These are phyloP conservation scores for Pitangus sulphuratus DNA, from an alignment of 2,797 vertebrate species.

Conservation along the genomic window DNA sequence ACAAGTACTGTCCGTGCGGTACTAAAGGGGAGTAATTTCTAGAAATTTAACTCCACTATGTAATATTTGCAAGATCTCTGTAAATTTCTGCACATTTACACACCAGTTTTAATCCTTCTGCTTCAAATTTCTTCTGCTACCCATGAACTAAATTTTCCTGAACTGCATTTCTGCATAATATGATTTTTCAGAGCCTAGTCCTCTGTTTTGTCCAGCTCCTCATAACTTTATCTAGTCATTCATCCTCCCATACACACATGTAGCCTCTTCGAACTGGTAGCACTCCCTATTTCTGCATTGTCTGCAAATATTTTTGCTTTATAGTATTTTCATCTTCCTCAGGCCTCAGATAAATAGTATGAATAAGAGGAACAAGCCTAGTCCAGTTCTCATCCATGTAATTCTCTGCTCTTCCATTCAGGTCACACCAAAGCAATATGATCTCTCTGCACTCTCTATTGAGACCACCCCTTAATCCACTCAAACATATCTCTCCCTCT, in stretches of 20 bases:
- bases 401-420: neutral
- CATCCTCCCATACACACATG: neutral
- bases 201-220: constrained; percentile 18
- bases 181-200: neutral
- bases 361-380: neutral
- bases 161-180: neutral
- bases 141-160: neutral
- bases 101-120: neutral
- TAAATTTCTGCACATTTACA: neutral
- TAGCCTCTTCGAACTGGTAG: constrained; percentile 5
- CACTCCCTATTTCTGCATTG: neutral
- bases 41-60: constrained; percentile 27
- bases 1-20: neutral
- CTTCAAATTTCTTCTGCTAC: neutral
- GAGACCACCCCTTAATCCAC: constrained; percentile 7
- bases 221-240: constrained; percentile 40
- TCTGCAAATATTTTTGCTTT: constrained; percentile 40
- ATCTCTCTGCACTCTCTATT: neutral
- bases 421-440: neutral
- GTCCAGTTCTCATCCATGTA: neutral
- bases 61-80: constrained; percentile 20
- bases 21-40: constrained; percentile 5
- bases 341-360: neutral
- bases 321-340: constrained; percentile 3
- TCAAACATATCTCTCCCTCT: neutral